Percentiles rank a stretch among this genome's conserved stretches.
These are phyloP conservation scores for Eupeodes luniger DNA, from an alignment of 2,888 invertebrate species.

Conservation along the genomic window DNA sequence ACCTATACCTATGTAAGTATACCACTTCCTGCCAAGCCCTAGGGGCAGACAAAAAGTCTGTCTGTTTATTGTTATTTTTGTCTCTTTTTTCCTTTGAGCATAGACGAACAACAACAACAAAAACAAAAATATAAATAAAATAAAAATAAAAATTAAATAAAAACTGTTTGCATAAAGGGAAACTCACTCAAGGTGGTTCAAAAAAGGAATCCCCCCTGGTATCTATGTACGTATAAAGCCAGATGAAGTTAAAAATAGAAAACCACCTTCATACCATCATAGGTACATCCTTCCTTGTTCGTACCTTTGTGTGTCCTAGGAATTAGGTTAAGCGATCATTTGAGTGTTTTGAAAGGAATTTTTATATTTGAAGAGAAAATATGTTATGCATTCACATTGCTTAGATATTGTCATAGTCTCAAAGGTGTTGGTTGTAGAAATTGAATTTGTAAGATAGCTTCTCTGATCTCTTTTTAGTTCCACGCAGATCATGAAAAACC, in stretches of 20 bases:
- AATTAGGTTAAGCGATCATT: slow-evolving; percentile 53
- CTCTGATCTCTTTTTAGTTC: too few relatives aligned
- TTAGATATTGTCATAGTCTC: neutral
- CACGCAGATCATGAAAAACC: too few relatives aligned
- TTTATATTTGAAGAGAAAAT: neutral
- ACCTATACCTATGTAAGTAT: neutral
- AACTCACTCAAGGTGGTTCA: neutral
- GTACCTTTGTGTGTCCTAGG: slow-evolving; percentile 2
- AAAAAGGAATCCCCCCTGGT: neutral
- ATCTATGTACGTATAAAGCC: too few relatives aligned
- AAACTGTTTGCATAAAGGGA: slow-evolving; percentile 14
- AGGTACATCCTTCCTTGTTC: neutral
- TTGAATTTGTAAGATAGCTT: too few relatives aligned
- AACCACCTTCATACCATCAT: slow-evolving; percentile 3
- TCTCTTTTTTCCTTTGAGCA: slow-evolving; percentile 25
- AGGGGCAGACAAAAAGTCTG: slow-evolving; percentile 41
- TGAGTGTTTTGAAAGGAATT: slow-evolving; percentile 13
- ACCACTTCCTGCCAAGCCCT: slow-evolving; percentile 51
- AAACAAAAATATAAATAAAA: neutral
- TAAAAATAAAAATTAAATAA: neutral
- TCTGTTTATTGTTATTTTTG: slow-evolving; percentile 24
- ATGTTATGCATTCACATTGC: neutral
- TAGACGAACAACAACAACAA: neutral
- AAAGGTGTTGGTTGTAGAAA: neutral
- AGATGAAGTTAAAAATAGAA: slow-evolving; percentile 57